phyloP scores from a whole-genome alignment of 2,888 invertebrate species.

The Cheilosia scutellata region DNA sequence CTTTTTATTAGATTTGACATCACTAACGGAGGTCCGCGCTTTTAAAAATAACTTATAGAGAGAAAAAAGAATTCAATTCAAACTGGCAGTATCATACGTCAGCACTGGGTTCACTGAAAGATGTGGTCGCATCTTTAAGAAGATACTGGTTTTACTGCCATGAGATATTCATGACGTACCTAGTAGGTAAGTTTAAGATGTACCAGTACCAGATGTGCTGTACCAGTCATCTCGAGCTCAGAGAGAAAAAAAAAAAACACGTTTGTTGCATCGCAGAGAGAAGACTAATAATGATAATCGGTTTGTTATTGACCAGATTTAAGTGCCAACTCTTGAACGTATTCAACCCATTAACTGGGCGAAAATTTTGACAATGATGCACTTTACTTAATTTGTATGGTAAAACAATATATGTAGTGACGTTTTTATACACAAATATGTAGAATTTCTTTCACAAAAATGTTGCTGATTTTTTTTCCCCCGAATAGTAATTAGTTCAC shows the following conservation, averaged over 20 bases:
- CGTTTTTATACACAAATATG: too few relatives aligned
- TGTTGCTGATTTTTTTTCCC: neutral
- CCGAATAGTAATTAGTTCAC: neutral
- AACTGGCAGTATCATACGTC: neutral
- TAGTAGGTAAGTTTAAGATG: neutral
- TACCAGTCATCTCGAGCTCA: neutral
- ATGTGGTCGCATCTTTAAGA: neutral
- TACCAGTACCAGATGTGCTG: neutral
- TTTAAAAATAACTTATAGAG: too few relatives aligned
- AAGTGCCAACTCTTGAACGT: neutral
- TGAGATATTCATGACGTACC: neutral
- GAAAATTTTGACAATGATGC: neutral
- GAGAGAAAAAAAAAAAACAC: neutral
- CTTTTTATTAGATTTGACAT: neutral
- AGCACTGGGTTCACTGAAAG: neutral
- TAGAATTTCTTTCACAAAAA: neutral
- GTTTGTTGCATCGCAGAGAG: neutral
- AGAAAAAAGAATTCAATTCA: neutral
- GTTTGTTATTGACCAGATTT: neutral
- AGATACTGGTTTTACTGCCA: slow-evolving; percentile 2
- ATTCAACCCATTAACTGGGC: neutral
- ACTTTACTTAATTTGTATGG: neutral
- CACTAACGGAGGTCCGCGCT: neutral
- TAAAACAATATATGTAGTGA: neutral
- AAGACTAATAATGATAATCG: neutral